These are phyloP conservation scores for Argentina silus DNA, from an alignment of 2,797 vertebrate species.

Conservation along the genomic window DNA sequence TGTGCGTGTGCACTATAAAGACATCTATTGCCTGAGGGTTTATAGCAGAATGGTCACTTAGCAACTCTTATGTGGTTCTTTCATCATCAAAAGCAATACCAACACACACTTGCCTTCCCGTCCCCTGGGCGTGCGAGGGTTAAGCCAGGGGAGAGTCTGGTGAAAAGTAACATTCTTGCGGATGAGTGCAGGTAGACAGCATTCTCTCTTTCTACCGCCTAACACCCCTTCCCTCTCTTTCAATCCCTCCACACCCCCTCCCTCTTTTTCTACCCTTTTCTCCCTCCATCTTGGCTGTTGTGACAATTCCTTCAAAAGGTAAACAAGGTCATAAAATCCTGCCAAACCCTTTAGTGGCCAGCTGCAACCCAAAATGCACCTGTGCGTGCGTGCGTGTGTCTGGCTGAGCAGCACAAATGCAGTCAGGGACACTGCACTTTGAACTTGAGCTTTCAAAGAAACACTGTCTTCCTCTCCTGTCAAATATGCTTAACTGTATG, in stretches of 20 bases:
- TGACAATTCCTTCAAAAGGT: constrained; percentile 68
- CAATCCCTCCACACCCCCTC: neutral
- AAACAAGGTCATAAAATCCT: constrained; percentile 65
- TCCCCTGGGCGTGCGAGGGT: constrained; percentile 44
- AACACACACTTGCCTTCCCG: constrained; percentile 24
- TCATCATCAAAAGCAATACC: constrained; percentile 56
- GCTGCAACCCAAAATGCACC: constrained; percentile 6
- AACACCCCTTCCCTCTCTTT: neutral
- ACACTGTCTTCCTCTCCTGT: constrained; percentile 68
- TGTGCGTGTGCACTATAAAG: constrained; percentile 6
- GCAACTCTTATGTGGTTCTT: constrained; percentile 11
- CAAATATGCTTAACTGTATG: constrained; percentile 66
- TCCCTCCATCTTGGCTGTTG: constrained; percentile 51
- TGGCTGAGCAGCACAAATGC: constrained; percentile 72
- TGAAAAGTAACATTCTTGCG: constrained; percentile 57
- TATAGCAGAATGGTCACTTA: constrained; percentile 14
- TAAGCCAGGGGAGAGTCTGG: constrained; percentile 46
- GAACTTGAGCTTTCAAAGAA: constrained; percentile 80
- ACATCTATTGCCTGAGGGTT: constrained; percentile 8
- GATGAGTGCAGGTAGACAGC: constrained; percentile 64
- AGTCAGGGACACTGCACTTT: constrained; percentile 78
- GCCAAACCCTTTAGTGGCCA: constrained; percentile 51
- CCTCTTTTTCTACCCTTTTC: constrained; percentile 7
- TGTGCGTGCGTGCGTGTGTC: constrained; percentile 34
- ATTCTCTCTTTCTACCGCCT: constrained; percentile 47